These are phyloP conservation scores for Sarcophaga rosellei DNA, from an alignment of 2,888 invertebrate species.

Conservation along the genomic window DNA sequence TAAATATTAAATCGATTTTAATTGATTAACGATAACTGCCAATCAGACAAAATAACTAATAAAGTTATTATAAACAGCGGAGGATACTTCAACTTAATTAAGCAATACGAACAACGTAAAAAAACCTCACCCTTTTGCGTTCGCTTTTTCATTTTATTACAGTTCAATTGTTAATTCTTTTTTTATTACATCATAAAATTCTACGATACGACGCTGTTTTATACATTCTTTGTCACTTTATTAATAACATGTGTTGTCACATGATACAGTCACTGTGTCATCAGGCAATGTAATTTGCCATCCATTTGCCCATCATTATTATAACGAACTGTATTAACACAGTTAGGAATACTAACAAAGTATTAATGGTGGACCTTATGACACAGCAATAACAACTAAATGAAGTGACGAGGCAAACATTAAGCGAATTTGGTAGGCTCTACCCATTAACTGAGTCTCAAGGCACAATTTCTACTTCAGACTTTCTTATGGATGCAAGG, in stretches of 20 bases:
- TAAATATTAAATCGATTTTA: no score
- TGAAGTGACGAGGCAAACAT: constrained; percentile 3
- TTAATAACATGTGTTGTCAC: constrained; percentile 20
- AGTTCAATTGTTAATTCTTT: neutral
- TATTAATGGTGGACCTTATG: constrained; percentile 33
- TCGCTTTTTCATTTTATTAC: neutral
- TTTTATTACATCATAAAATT: neutral
- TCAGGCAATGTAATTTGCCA: neutral
- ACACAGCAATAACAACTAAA: constrained; percentile 38
- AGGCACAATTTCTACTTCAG: no score
- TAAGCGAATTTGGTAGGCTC: no score
- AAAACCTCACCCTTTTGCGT: no score
- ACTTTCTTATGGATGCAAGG: no score
- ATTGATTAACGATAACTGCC: no score
- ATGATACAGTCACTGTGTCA: neutral
- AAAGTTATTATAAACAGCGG: no score
- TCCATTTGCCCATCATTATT: constrained; percentile 4
- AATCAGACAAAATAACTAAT: no score
- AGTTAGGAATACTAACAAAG: neutral
- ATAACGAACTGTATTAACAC: neutral
- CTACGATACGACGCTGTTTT: neutral
- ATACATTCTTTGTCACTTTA: constrained; percentile 1
- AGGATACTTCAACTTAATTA: no score
- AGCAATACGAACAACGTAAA: no score
- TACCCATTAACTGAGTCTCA: no score